These are phyloP conservation scores for Coturnix japonica DNA, from an alignment of 2,113 vertebrate genomes.

Conservation along the genomic window DNA sequence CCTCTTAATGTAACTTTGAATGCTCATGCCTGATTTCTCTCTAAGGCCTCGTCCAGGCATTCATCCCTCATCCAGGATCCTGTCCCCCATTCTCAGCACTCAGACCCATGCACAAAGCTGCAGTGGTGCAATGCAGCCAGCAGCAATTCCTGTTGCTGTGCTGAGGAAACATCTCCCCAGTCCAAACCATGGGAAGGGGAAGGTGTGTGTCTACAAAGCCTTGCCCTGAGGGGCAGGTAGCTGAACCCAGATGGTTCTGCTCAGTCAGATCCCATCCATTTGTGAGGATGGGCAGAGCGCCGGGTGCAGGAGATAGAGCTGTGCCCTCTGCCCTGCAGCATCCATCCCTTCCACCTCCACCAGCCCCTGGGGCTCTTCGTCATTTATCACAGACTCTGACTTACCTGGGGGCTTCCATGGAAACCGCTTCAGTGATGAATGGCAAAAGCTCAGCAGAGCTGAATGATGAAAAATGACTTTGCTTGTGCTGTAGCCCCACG, in stretches of 20 bases:
- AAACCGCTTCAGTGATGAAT: not conserved
- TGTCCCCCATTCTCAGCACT: fast-evolving
- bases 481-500: not conserved
- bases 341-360: not conserved
- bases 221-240: not conserved
- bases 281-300: not conserved
- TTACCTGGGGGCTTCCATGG: not conserved
- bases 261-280: not conserved
- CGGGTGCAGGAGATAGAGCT: not conserved
- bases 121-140: not conserved
- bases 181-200: not conserved
- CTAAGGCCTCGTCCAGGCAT: not conserved
- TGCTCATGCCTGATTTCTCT: not conserved
- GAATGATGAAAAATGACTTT: not conserved
- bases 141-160: not conserved
- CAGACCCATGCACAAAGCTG: fast-evolving
- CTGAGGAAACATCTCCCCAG: not conserved
- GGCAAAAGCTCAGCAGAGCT: not conserved
- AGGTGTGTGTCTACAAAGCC: not conserved
- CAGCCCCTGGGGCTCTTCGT: not conserved
- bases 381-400: not conserved
- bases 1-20: not conserved
- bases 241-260: not conserved
- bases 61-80: not conserved
- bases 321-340: not conserved